phyloP scores from a whole-genome alignment of 2,113 vertebrate species.

The Capreolus pygargus region DNA sequence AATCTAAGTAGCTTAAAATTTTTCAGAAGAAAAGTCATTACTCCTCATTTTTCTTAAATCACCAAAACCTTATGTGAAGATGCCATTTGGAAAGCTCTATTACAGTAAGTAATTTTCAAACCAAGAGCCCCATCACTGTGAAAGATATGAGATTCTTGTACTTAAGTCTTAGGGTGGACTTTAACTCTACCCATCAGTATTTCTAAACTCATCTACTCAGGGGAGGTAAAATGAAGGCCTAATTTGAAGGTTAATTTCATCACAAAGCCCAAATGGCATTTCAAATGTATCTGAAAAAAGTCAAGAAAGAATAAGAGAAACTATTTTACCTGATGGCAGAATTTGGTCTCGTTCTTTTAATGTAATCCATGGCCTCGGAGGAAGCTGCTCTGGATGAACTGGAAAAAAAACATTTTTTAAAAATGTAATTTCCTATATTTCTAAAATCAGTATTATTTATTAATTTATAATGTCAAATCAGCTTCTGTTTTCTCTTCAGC shows the following conservation, averaged over 20 bases:
- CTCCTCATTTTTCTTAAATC: constrained; percentile 29
- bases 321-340: constrained; percentile 90
- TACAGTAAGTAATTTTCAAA: constrained; percentile 21
- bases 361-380: constrained; percentile 98
- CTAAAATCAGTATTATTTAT: constrained; percentile 9
- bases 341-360: constrained; percentile 97
- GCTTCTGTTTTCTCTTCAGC: not conserved
- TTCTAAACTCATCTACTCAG: not conserved
- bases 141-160: not conserved
- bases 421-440: not conserved
- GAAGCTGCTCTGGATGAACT: constrained; percentile 99
- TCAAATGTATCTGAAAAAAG: not conserved
- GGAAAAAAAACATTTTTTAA: not conserved
- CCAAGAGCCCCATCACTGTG: not conserved
- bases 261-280: not conserved
- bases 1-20: not conserved
- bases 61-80: not conserved
- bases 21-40: constrained; percentile 39
- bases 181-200: not conserved
- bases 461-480: constrained; percentile 13
- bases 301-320: not conserved
- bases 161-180: not conserved
- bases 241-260: not conserved
- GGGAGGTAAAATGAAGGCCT: constrained; percentile 6
- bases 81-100: not conserved